Evolutionary conservation across 2,797 vertebrate species (phyloP).

Genomic region (Helicolenus hilgendorfi): DNA sequence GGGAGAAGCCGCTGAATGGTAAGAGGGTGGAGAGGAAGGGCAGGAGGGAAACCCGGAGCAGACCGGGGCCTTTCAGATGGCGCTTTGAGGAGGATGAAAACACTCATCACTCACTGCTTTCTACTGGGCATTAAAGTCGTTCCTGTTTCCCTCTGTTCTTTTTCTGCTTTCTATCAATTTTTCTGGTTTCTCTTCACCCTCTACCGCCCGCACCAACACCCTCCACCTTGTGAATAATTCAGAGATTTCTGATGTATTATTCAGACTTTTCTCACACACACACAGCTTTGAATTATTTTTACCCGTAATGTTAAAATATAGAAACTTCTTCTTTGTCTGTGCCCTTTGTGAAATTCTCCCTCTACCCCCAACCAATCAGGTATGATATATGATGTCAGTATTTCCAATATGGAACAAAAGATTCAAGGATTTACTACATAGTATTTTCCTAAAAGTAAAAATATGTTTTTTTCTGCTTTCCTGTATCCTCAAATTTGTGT

Average conservation of each 20-base stretch:
- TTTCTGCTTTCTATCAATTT: slow-evolving; percentile 46
- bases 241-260: slow-evolving; percentile 69
- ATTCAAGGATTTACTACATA: slow-evolving; percentile 15
- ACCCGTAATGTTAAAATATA: slow-evolving; percentile 8
- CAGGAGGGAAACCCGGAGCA: slow-evolving; percentile 50
- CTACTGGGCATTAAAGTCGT: slow-evolving; percentile 49
- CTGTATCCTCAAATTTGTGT: background rate
- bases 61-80: slow-evolving; percentile 53
- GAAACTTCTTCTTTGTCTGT: background rate
- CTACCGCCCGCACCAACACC: slow-evolving; percentile 13
- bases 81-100: slow-evolving; percentile 50
- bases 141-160: slow-evolving; percentile 13
- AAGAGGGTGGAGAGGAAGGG: slow-evolving; percentile 54
- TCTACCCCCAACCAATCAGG: background rate
- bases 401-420: slow-evolving; percentile 10
- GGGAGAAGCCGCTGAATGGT: slow-evolving; percentile 54
- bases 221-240: slow-evolving; percentile 71
- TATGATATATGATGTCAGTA: slow-evolving; percentile 15
- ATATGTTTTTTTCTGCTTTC: background rate
- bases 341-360: background rate
- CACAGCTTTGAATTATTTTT: slow-evolving; percentile 12
- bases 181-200: slow-evolving; percentile 23
- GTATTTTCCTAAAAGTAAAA: slow-evolving; percentile 25
- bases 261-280: slow-evolving; percentile 43
- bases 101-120: slow-evolving; percentile 57